Evolutionary conservation across 1,140 invertebrate genomes (phyloP).

Genomic region (Palaemon carinicauda): DNA sequence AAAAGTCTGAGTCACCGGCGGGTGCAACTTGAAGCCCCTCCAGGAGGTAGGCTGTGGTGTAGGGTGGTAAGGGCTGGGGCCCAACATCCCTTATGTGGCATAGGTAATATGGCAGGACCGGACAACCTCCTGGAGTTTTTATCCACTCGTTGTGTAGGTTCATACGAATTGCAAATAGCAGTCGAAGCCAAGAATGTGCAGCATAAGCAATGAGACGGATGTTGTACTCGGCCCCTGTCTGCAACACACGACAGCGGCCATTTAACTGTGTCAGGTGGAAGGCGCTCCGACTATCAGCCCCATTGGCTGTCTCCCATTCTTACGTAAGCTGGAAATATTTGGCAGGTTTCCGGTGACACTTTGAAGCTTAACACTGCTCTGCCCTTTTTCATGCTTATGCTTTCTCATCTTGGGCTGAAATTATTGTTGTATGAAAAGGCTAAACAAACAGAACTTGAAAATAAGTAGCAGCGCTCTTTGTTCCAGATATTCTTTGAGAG

Average conservation of each 20-base stretch:
- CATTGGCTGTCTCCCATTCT: too few species aligned
- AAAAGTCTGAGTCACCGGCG: too few species aligned
- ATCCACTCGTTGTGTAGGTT: slow-evolving; percentile 11
- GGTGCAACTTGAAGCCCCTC: neutral
- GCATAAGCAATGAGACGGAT: slow-evolving; percentile 18
- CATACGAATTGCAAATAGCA: slow-evolving; percentile 31
- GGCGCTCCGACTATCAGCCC: neutral
- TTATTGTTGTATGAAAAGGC: too few species aligned
- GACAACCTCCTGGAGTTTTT: neutral
- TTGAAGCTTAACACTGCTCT: too few species aligned
- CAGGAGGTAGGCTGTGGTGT: neutral
- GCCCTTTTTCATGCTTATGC: too few species aligned
- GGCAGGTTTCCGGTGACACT: too few species aligned
- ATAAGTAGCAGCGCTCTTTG: too few species aligned
- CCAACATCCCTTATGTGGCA: neutral
- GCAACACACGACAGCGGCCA: too few species aligned
- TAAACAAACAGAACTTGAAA: too few species aligned
- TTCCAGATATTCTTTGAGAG: too few species aligned
- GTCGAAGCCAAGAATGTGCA: neutral
- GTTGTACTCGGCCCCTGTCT: neutral
- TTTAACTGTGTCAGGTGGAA: neutral
- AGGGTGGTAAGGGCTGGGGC: neutral
- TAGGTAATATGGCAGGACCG: slow-evolving; percentile 1
- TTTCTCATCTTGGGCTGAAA: too few species aligned
- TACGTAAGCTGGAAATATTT: too few species aligned